Conservation (phyloP, 1,140 invertebrate species). For the Catajapyx aquilonaris region DNA sequence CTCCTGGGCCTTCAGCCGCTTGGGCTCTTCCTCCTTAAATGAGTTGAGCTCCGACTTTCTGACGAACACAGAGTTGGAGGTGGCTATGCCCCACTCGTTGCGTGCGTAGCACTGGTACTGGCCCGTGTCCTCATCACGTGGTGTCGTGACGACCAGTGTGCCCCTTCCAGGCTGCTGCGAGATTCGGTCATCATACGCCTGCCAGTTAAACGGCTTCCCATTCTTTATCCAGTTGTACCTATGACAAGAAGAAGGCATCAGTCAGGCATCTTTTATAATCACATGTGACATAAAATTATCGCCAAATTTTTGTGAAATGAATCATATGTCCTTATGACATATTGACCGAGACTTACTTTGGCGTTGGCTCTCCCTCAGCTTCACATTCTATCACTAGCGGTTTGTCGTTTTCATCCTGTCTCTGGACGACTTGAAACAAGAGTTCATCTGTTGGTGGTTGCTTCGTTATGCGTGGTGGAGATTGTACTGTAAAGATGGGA, state of each 20-base stretch:
- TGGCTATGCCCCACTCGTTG: slow-evolving; percentile 84
- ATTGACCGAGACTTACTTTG: slow-evolving; percentile 39
- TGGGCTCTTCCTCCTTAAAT: slow-evolving; percentile 54
- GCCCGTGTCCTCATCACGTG: slow-evolving; percentile 72
- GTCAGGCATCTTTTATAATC: neutral
- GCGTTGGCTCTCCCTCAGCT: slow-evolving; percentile 73
- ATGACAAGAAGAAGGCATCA: slow-evolving; percentile 14
- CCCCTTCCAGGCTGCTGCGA: slow-evolving; percentile 77
- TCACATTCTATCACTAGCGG: slow-evolving; percentile 89
- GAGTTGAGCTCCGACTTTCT: slow-evolving; percentile 84
- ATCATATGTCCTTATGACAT: no score
- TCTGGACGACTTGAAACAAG: slow-evolving; percentile 68
- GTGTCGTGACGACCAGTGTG: slow-evolving; percentile 70
- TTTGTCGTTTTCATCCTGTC: slow-evolving; percentile 65
- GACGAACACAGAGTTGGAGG: slow-evolving; percentile 84
- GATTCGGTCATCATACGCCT: slow-evolving; percentile 80
- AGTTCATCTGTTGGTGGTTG: slow-evolving; percentile 75
- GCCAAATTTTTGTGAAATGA: neutral
- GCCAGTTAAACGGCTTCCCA: slow-evolving; percentile 73
- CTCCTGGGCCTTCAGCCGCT: slow-evolving; percentile 45
- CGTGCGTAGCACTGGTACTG: slow-evolving; percentile 94
- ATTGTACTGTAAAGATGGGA: slow-evolving; percentile 30
- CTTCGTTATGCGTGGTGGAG: slow-evolving; percentile 69
- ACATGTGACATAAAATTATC: slow-evolving; percentile 2
- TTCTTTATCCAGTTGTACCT: slow-evolving; percentile 95